These are phyloP conservation scores for Prochilodus magdalenae DNA, from an alignment of 2,113 vertebrate species.

Conservation along the genomic window DNA sequence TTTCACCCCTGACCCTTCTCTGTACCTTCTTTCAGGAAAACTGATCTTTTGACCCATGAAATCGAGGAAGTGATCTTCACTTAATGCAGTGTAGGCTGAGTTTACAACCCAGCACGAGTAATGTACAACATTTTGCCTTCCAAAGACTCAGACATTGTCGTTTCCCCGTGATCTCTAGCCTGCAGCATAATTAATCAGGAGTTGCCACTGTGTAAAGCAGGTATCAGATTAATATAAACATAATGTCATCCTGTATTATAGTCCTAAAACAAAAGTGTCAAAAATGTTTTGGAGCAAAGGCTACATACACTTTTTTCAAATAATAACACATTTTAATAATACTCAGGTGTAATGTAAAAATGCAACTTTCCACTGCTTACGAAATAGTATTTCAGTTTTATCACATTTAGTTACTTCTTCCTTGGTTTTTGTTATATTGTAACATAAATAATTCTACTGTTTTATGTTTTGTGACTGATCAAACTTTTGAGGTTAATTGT, in stretches of 20 bases:
- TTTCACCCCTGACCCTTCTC: conserved; percentile 74
- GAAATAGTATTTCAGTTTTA: no score
- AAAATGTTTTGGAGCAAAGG: no score
- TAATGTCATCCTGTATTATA: not conserved
- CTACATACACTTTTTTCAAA: no score
- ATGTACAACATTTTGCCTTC: not conserved
- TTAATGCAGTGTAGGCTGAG: conserved; percentile 34
- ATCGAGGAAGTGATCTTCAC: conserved; percentile 68
- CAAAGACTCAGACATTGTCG: not conserved
- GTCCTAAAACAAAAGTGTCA: no score
- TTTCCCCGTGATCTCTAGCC: not conserved
- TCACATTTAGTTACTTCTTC: no score
- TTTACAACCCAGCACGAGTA: not conserved
- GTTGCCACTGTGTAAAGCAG: not conserved
- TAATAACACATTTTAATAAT: no score
- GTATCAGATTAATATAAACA: not conserved
- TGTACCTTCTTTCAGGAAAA: conserved; percentile 69
- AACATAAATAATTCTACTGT: no score
- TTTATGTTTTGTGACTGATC: no score
- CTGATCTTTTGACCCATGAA: conserved; percentile 72
- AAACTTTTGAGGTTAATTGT: no score
- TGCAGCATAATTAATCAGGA: not conserved
- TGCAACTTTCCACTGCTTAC: no score
- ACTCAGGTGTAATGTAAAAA: no score
- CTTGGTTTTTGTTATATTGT: no score